phyloP scores from a whole-genome alignment of 2,113 vertebrate species.

The Plestiodon gilberti region DNA sequence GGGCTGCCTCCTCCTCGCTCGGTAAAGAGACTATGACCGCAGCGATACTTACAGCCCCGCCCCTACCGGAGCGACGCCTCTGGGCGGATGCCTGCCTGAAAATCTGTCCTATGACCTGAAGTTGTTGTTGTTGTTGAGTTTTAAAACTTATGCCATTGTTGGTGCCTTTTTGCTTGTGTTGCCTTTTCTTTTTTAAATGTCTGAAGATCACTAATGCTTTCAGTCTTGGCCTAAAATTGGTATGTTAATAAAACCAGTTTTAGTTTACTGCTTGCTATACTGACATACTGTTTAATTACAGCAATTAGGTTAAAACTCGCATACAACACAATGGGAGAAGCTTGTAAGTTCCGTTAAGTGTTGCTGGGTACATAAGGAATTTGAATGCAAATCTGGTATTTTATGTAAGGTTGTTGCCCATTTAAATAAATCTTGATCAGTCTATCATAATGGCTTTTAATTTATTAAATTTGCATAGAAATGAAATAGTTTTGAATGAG shows the following conservation, averaged over 20 bases:
- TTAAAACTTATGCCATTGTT: too few species aligned
- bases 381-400: conserved; percentile 14
- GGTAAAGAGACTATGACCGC: too few species aligned
- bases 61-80: too few species aligned
- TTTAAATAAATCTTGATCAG: not conserved
- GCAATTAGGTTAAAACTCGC: too few species aligned
- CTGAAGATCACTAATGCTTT: not conserved
- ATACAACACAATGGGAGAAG: not conserved
- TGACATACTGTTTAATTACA: not conserved
- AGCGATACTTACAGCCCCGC: too few species aligned
- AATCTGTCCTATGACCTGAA: too few species aligned
- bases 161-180: not conserved
- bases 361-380: not conserved
- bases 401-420: not conserved
- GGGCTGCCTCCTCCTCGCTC: too few species aligned
- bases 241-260: not conserved
- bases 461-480: not conserved
- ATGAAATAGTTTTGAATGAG: not conserved
- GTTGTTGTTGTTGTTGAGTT: too few species aligned
- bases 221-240: not conserved
- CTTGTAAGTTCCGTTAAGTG: not conserved
- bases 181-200: not conserved
- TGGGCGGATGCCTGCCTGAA: too few species aligned
- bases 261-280: not conserved
- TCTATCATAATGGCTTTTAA: not conserved